Base-by-base conservation (phyloP, 2,797 vertebrate genomes). In the Carduelis carduelis region DNA sequence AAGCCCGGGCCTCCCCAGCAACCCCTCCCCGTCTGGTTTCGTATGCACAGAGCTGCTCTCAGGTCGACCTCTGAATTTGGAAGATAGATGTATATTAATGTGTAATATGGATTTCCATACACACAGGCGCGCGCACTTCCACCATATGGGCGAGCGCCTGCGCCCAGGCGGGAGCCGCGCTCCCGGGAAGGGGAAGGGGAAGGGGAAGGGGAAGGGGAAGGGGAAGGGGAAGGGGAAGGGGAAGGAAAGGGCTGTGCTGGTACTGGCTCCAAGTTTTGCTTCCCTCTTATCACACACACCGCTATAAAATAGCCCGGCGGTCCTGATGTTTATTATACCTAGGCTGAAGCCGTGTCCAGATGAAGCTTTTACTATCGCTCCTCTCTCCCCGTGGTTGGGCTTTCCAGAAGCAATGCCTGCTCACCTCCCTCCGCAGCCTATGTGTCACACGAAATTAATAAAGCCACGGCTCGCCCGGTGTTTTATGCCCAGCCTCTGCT, bases 11-110 rank as follows among this genome's bases (percentile, higher is more conserved):
- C 97, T 98, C 97, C 93, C 96, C 93, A 90, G 94, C 98, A 98
- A 98, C 99, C 99, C 99, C 99, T 98, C 99, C 99, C 99, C 98
- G 98, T 98, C 97, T 98, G 98, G 97, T 98, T 97, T 98, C 98
- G 98, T 98, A 98, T 98, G 97, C 98, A 87, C 97, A 83, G 96
- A 97, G 98, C 97, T 90, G 98, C 97, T 98, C 98, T 97, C 98
- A 98, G 97, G 98, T 98, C 98, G 98, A 98, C 98, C 98, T 98
- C 97, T 96, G 98, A 97, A 97, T 97, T 97, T 97, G 93, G 95
- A 96, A 98, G 97, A 98, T 97, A 97, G 97, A 98, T 97, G 97
- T 98, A 98, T 98, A 98, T 97, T 96, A 96, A 97, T 97, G 97
- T 95, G 91, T 95, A 96, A 95, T 96, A 95, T 96, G 77, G 94